Conservation (phyloP, 2,113 vertebrate species). For the Sarotherodon lohbergeri region DNA sequence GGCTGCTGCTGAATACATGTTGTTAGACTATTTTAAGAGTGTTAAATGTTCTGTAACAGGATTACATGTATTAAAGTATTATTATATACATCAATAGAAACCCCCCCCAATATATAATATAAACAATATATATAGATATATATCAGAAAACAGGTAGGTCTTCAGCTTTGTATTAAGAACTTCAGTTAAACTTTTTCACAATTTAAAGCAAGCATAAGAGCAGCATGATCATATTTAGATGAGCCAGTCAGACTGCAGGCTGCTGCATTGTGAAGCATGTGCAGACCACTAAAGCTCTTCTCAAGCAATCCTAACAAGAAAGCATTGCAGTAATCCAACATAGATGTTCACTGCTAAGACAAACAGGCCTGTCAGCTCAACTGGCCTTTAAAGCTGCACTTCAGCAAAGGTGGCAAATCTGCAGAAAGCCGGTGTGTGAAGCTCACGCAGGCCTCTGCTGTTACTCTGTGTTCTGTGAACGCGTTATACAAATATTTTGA, state of each 20-base stretch:
- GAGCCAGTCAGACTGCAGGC: not conserved
- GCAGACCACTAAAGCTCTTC: not conserved
- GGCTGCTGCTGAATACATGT: not conserved
- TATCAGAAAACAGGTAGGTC: too few relatives aligned
- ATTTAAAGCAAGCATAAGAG: not conserved
- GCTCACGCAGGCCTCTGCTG: not conserved
- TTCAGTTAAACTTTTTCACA: not conserved
- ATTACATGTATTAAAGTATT: not conserved
- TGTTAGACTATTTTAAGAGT: not conserved
- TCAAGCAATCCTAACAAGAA: not conserved
- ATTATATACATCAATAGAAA: not conserved
- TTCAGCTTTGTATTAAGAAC: not conserved
- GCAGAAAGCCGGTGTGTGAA: not conserved
- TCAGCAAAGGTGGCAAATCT: not conserved
- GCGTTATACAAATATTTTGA: slow-evolving; percentile 32
- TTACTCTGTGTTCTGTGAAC: not conserved
- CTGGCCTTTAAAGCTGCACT: not conserved
- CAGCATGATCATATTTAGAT: not conserved
- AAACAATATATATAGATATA: not conserved
- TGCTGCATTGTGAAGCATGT: not conserved
- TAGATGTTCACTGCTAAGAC: not conserved
- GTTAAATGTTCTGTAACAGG: not conserved
- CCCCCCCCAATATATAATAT: not conserved
- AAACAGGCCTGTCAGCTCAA: not conserved
- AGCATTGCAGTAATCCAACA: not conserved